These are phyloP conservation scores for Sebastes wilsoni DNA, from an alignment of 2,797 vertebrate species.

Conservation along the genomic window DNA sequence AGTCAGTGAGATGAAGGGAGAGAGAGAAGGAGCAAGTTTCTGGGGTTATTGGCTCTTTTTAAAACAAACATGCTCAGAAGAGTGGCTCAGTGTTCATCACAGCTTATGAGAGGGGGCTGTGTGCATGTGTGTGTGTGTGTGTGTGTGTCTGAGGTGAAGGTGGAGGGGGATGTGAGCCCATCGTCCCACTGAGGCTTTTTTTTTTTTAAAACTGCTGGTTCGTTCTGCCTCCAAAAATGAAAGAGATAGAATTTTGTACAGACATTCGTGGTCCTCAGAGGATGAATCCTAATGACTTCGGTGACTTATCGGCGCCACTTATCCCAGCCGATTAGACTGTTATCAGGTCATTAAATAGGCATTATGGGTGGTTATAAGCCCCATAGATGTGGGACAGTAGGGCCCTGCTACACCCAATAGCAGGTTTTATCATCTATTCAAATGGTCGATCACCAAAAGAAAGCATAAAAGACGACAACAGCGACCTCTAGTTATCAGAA, in stretches of 20 bases:
- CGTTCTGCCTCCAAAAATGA: slow-evolving; percentile 27
- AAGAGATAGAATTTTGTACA: neutral
- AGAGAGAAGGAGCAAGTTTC: slow-evolving; percentile 65
- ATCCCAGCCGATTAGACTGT: too few species aligned
- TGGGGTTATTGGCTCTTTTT: slow-evolving; percentile 75
- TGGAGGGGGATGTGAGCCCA: slow-evolving; percentile 53
- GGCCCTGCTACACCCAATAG: too few species aligned
- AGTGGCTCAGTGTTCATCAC: slow-evolving; percentile 77
- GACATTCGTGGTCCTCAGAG: neutral
- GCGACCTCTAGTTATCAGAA: too few species aligned
- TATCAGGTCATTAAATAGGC: too few species aligned
- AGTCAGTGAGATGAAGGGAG: slow-evolving; percentile 63
- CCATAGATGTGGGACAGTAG: too few species aligned
- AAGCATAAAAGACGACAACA: too few species aligned
- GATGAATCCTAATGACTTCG: neutral
- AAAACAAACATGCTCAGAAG: slow-evolving; percentile 79
- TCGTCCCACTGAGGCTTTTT: slow-evolving; percentile 54
- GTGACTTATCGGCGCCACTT: neutral
- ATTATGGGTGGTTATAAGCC: too few species aligned
- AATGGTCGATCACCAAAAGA: too few species aligned
- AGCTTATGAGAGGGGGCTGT: slow-evolving; percentile 71
- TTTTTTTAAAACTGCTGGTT: slow-evolving; percentile 50
- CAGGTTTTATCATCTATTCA: too few species aligned
- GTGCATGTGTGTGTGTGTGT: slow-evolving; percentile 39
- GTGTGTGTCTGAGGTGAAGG: slow-evolving; percentile 31